Percentiles rank a stretch among this genome's conserved stretches.
Evolutionary conservation across 1,140 invertebrate species (phyloP).

Genomic region (Artemia franciscana): DNA sequence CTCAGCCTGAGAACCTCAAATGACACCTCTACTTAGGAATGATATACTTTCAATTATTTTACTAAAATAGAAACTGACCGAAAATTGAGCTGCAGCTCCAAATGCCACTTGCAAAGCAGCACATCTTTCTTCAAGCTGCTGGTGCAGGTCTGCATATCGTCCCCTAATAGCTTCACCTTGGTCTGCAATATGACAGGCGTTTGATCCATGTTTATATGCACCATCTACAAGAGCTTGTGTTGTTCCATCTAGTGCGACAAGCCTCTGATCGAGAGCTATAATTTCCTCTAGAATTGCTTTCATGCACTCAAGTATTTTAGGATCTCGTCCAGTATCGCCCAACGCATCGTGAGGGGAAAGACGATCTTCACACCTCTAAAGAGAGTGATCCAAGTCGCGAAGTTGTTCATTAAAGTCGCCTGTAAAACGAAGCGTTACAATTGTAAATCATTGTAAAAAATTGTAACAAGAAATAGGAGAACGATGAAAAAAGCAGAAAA

Average conservation of each 20-base stretch:
- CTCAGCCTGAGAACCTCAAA: too few species aligned
- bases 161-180: constrained; percentile 52
- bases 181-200: constrained; percentile 45
- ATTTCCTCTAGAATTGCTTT: constrained; percentile 50
- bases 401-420: constrained; percentile 63
- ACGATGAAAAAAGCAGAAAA: too few species aligned
- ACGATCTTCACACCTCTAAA: constrained; percentile 68
- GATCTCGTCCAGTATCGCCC: constrained; percentile 49
- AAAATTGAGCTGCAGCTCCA: constrained; percentile 60
- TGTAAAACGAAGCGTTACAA: not conserved
- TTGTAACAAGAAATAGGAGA: too few species aligned
- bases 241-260: constrained; percentile 39
- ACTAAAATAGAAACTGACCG: too few species aligned
- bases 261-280: constrained; percentile 41
- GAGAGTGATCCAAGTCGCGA: constrained; percentile 48
- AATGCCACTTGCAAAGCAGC: constrained; percentile 62
- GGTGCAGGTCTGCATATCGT: constrained; percentile 47
- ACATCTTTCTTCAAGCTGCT: constrained; percentile 49
- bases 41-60: too few species aligned
- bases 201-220: constrained; percentile 30
- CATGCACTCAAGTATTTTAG: constrained; percentile 54
- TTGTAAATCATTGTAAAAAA: too few species aligned
- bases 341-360: constrained; percentile 52
- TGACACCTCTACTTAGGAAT: too few species aligned
- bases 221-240: constrained; percentile 48